phyloP scores from a whole-genome alignment of 2,888 invertebrate genomes.

The Desoria tigrina region DNA sequence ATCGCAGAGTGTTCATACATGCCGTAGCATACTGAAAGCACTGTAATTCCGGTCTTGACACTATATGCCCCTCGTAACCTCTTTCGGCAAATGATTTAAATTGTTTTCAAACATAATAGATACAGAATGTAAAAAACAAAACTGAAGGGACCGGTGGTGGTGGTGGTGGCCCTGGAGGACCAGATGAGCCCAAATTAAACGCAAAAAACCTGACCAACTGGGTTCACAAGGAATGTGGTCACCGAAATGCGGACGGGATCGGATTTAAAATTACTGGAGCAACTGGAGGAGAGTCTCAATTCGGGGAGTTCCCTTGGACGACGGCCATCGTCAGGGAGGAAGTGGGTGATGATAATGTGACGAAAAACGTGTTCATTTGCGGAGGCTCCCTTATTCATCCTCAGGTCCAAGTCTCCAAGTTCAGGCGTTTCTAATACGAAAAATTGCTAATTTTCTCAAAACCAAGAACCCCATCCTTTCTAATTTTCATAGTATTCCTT shows the following conservation, averaged over 20 bases:
- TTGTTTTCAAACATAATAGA: no score
- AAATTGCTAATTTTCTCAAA: background rate
- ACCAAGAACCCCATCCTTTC: no score
- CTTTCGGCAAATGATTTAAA: no score
- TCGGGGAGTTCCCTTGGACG: conserved; percentile 83
- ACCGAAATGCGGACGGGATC: conserved; percentile 62
- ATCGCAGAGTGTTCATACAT: no score
- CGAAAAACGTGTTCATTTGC: conserved; percentile 68
- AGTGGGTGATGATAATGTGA: conserved; percentile 54
- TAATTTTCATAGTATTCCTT: no score
- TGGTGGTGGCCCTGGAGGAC: no score
- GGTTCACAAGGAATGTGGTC: conserved; percentile 26
- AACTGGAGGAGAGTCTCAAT: conserved; percentile 68
- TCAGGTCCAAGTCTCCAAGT: conserved; percentile 61
- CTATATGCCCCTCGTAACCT: no score
- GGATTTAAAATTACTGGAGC: conserved; percentile 69
- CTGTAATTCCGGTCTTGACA: no score
- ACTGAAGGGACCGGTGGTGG: no score
- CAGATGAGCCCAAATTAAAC: no score
- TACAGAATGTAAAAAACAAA: no score
- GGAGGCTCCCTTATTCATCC: conserved; percentile 78
- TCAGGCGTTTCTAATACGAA: background rate
- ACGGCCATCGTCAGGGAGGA: conserved; percentile 62
- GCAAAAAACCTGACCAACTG: conserved; percentile 2
- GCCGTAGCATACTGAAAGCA: no score